Conservation (phyloP, 2,888 invertebrate species). For the Melanotus villosus region DNA sequence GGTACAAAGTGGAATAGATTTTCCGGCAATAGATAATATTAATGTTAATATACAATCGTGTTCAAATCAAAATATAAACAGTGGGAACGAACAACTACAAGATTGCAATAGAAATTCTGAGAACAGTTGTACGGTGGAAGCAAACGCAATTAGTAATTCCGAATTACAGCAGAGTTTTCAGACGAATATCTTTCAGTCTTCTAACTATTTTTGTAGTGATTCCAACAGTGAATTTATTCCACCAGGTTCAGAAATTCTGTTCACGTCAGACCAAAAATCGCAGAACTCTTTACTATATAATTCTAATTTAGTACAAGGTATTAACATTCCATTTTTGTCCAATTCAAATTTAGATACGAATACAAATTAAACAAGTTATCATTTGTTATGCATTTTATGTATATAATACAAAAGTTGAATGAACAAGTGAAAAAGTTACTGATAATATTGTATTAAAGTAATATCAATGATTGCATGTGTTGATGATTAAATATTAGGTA, state of each 20-base stretch:
- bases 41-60: neutral
- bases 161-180: constrained; percentile 7
- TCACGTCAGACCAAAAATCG: constrained; percentile 60
- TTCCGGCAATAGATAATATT: constrained; percentile 25
- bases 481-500: too few species aligned
- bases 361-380: neutral
- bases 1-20: neutral
- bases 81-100: neutral
- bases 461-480: too few species aligned
- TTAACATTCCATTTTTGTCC: constrained; percentile 36
- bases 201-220: constrained; percentile 76
- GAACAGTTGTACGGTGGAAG: neutral
- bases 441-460: too few species aligned
- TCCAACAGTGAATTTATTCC: constrained; percentile 69
- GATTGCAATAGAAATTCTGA: constrained; percentile 6
- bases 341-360: constrained; percentile 16
- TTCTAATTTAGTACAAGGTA: constrained; percentile 29
- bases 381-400: neutral
- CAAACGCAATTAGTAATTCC: neutral
- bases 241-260: constrained; percentile 76
- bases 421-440: neutral
- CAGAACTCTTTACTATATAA: constrained; percentile 10
- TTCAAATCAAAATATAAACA: neutral
- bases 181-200: constrained; percentile 72
- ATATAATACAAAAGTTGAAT: neutral